A percentile compares a stretch with the other conserved stretches of the same genome.
Conservation (phyloP, 2,797 vertebrate genomes). For the Chaetodon trifasciatus region DNA sequence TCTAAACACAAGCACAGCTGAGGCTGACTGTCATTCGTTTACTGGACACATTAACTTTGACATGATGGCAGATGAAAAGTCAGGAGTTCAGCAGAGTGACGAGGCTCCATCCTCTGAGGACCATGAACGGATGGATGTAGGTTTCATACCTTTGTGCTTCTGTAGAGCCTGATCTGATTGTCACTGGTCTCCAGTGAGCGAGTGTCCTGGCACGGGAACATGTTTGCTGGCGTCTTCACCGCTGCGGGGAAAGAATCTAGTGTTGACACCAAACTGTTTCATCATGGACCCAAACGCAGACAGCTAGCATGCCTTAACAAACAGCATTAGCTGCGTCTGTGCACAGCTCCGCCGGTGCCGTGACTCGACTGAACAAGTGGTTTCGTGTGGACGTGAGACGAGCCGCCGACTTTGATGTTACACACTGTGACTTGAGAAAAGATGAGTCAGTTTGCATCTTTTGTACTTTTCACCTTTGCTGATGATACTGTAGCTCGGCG, state of each 20-base stretch:
- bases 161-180: too few relatives aligned
- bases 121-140: too few relatives aligned
- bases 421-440: constrained; percentile 28
- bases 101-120: too few relatives aligned
- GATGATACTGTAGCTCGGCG: constrained; percentile 46
- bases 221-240: neutral
- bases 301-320: constrained; percentile 29
- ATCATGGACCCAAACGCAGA: constrained; percentile 12
- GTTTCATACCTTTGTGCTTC: too few relatives aligned
- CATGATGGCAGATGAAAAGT: too few relatives aligned
- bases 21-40: too few relatives aligned
- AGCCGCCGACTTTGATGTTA: constrained; percentile 12
- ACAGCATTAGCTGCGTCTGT: constrained; percentile 23
- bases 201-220: too few relatives aligned
- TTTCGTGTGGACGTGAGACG: neutral
- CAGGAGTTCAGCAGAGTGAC: too few relatives aligned
- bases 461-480: constrained; percentile 59
- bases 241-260: constrained; percentile 8
- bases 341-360: neutral
- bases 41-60: too few relatives aligned
- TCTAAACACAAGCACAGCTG: too few relatives aligned
- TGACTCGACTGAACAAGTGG: neutral
- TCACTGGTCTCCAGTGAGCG: too few relatives aligned
- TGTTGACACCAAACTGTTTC: constrained; percentile 12
- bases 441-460: constrained; percentile 48